Percentiles rank a stretch among this genome's conserved stretches.
These are phyloP conservation scores for Drosophila guanche DNA, from an alignment of 1,140 invertebrate genomes.

Conservation along the genomic window DNA sequence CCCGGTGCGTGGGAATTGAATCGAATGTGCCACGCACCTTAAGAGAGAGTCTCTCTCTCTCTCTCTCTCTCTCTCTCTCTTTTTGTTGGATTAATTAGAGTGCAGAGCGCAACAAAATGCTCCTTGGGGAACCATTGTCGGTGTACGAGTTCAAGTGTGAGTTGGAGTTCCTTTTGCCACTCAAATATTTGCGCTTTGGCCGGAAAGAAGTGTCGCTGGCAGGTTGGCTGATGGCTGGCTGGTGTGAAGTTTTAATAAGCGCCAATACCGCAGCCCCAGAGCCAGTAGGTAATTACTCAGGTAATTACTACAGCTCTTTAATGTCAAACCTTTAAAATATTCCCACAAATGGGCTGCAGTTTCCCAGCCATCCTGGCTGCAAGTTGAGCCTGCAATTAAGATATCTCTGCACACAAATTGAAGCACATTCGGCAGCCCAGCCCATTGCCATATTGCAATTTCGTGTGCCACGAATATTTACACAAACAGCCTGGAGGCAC, in stretches of 20 bases:
- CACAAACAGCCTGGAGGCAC: no score
- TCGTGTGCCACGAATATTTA: no score
- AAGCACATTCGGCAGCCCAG: no score
- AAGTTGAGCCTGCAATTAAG: no score
- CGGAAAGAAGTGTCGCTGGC: constrained; percentile 9
- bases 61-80: not conserved
- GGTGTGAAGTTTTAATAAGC: constrained; percentile 67
- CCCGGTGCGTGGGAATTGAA: constrained; percentile 41
- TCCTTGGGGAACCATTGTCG: constrained; percentile 64
- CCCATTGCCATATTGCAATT: no score
- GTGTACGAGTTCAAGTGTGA: constrained; percentile 50
- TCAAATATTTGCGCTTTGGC: constrained; percentile 40
- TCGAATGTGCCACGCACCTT: constrained; percentile 16
- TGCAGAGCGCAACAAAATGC: constrained; percentile 55
- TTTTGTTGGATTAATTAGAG: constrained; percentile 64
- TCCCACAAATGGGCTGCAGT: no score
- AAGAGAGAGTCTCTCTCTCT: not conserved
- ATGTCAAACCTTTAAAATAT: no score
- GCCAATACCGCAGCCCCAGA: constrained; percentile 33
- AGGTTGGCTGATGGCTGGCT: constrained; percentile 24
- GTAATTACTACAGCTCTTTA: no score
- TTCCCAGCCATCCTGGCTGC: no score
- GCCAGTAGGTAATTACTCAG: constrained; percentile 55
- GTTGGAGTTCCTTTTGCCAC: constrained; percentile 8
- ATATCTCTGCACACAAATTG: no score